Evolutionary conservation across 2,888 invertebrate species (phyloP).

Genomic region (Sceliomorpha sp.): DNA sequence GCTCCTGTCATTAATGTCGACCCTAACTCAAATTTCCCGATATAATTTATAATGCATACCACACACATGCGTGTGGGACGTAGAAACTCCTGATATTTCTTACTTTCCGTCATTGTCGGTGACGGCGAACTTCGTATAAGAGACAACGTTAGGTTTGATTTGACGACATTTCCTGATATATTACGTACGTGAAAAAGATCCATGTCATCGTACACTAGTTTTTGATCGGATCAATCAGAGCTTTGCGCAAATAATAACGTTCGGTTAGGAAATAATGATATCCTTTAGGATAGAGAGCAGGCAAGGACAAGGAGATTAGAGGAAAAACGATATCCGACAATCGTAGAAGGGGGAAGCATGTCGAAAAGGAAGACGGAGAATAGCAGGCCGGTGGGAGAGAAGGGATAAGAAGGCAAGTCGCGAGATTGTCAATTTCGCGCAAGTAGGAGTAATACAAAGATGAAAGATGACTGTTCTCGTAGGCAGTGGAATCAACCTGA

Average conservation of each 20-base stretch:
- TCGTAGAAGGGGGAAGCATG: conserved; percentile 25
- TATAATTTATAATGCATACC: conserved; percentile 34
- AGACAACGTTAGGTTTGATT: too few species aligned
- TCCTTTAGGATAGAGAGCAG: conserved; percentile 38
- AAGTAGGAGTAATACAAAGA: conserved; percentile 73
- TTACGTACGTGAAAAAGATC: conserved; percentile 6
- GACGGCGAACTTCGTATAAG: too few species aligned
- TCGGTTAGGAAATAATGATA: conserved; percentile 55
- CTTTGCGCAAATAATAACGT: conserved; percentile 48
- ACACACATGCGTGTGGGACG: not conserved
- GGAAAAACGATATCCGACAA: conserved; percentile 55
- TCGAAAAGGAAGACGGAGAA: conserved; percentile 42
- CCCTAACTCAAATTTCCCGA: conserved; percentile 74
- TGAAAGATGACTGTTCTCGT: conserved; percentile 64
- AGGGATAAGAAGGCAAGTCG: conserved; percentile 51
- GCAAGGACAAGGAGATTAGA: conserved; percentile 48
- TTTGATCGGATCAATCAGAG: conserved; percentile 13
- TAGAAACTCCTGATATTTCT: conserved; percentile 16
- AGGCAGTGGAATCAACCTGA: conserved; percentile 55
- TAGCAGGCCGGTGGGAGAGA: conserved; percentile 10
- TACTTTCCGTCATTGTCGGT: conserved; percentile 1
- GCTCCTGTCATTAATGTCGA: conserved; percentile 70
- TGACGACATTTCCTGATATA: conserved; percentile 2
- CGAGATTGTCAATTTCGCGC: conserved; percentile 71
- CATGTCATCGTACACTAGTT: conserved; percentile 15